Base-by-base conservation (phyloP, 1,140 invertebrate species). In the Drosophila jambulina region DNA sequence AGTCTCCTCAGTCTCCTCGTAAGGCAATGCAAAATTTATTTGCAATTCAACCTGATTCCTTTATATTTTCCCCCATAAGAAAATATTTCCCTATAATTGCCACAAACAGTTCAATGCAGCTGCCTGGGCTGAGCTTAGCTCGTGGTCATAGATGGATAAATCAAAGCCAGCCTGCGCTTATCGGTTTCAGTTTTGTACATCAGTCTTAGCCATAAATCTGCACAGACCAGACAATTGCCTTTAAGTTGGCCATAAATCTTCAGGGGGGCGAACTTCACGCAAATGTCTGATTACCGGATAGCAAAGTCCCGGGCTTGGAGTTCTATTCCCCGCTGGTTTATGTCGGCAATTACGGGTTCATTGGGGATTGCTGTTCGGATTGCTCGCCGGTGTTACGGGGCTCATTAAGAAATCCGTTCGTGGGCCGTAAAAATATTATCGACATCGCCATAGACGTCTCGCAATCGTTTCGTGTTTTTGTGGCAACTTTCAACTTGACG, bases 331-430 rank as follows among this genome's bases (percentile, higher is more conserved):
- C 48, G 53, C 59, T 57, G 49, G 78, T 51, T 62, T 61, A 68
- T 29, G 70, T 53, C 42, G 25, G 61, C 69, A 59, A 61, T 74
- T 74, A 65, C 25, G 51, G 63, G 29, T 72, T 58, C 54, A 58
- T 42, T 25, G 61, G 34, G 72, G 62, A 58, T 67, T 60, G 48
- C 27, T 23, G 25, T 46, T 27, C 40, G 38, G 43, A 43, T 74
- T 70, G 67, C 56, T 34, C 10, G 23, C 54, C 54, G 34, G 45
- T 27, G 51, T 45, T 74, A 32, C 34, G 72, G 53, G 54, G 69
- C 81, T 81, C 85, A 88, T 90, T 88, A 90, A 88, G 85, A 85
- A 90, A 90, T 90, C 84, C 78, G 69, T 85, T 75, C 60, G 61
- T 43, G 57, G 70, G 59, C 67, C 65, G 53, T 88, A 84, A 88